phyloP scores from a whole-genome alignment of 2,113 vertebrate genomes.

The Deroptyus accipitrinus region DNA sequence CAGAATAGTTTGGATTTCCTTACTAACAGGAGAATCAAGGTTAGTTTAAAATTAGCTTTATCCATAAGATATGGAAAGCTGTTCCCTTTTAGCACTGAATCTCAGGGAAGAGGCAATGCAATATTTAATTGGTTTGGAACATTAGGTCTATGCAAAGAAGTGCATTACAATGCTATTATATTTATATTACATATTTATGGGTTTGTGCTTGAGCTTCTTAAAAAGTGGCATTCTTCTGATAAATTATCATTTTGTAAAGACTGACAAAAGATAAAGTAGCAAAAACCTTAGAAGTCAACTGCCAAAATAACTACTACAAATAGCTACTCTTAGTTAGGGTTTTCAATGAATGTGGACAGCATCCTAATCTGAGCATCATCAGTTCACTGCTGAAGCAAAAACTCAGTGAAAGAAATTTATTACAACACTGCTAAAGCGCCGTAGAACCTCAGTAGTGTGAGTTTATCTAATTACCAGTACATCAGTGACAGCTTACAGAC shows the following conservation, averaged over 20 bases:
- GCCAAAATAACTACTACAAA: not conserved
- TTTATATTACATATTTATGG: not conserved
- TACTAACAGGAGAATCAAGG: not conserved
- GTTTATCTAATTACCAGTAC: not conserved
- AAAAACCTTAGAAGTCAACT: not conserved
- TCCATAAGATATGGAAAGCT: not conserved
- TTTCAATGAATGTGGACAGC: not conserved
- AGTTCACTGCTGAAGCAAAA: not conserved
- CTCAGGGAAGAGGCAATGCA: not conserved
- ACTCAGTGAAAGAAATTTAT: not conserved
- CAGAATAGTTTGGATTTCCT: not conserved
- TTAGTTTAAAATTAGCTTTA: not conserved
- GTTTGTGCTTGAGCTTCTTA: not conserved
- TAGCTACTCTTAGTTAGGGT: not conserved
- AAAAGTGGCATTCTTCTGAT: not conserved
- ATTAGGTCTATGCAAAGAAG: not conserved
- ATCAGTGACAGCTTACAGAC: not conserved
- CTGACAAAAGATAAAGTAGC: not conserved
- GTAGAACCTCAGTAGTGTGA: not conserved
- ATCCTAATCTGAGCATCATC: not conserved
- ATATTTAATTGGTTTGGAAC: not conserved
- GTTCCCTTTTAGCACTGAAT: not conserved
- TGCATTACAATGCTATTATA: accelerated
- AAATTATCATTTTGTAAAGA: not conserved
- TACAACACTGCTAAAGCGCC: not conserved